Conservation (phyloP, 1,140 invertebrate genomes). For the Ooceraea biroi region DNA sequence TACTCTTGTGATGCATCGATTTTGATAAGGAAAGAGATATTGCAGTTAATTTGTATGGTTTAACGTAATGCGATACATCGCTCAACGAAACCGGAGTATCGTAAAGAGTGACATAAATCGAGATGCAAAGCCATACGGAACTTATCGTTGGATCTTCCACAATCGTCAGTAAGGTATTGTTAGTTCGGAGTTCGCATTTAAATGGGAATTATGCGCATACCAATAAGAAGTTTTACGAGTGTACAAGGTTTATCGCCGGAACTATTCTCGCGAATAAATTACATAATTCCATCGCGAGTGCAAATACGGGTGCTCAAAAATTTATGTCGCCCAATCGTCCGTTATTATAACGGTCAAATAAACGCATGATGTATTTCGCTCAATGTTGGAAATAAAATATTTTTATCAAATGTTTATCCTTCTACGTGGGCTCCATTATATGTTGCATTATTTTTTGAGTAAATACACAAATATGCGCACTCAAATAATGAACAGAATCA, state of each 20-base stretch:
- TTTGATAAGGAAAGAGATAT: not conserved
- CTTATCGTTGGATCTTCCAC: not conserved
- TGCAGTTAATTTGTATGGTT: not conserved
- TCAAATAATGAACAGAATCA: conserved; percentile 30
- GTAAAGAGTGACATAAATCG: not conserved
- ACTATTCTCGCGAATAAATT: conserved; percentile 18
- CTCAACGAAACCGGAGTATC: not conserved
- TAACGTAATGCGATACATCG: not conserved
- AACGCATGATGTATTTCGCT: conserved; percentile 18
- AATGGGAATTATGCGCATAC: conserved; percentile 44
- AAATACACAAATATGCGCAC: not conserved
- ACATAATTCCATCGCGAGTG: conserved; percentile 1
- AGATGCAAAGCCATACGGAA: not conserved
- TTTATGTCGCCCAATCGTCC: conserved; percentile 18
- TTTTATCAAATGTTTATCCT: conserved; percentile 41
- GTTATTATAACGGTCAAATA: conserved; percentile 31
- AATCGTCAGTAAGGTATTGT: conserved; percentile 3
- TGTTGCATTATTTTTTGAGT: not conserved
- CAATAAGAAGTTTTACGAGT: conserved; percentile 28
- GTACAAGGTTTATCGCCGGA: not conserved
- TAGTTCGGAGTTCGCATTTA: conserved; percentile 33
- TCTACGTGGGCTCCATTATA: conserved; percentile 37
- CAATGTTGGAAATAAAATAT: not conserved
- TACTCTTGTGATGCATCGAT: not conserved
- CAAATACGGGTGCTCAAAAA: not conserved